Conservation (phyloP, 2,113 vertebrate species). For the Taurulus bubalis region DNA sequence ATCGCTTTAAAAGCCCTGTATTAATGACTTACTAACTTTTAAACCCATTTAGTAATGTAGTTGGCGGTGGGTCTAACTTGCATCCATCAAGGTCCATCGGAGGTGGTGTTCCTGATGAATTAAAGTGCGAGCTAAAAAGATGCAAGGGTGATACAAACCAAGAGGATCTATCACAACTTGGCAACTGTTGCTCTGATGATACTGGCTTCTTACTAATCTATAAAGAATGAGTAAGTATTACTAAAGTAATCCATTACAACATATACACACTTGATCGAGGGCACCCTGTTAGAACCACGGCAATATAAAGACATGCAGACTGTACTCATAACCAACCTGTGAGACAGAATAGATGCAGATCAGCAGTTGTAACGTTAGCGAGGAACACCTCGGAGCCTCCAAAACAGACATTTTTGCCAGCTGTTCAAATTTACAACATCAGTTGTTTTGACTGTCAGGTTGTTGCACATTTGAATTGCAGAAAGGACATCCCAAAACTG, state of each 20-base stretch:
- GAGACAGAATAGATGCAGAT: background rate
- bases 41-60: slow-evolving; percentile 9
- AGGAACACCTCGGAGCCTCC: background rate
- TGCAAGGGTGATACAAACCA: background rate
- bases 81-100: background rate
- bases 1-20: background rate
- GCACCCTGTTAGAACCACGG: background rate
- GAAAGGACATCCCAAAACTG: background rate
- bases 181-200: background rate
- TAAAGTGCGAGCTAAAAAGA: background rate
- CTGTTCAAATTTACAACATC: slow-evolving; percentile 8
- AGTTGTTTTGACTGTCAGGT: background rate
- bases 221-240: background rate
- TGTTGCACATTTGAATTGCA: slow-evolving; percentile 7
- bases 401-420: slow-evolving; percentile 7
- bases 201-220: background rate
- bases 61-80: background rate
- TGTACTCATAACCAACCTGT: background rate
- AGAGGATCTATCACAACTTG: background rate
- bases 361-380: background rate
- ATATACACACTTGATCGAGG: background rate
- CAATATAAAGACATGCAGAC: background rate
- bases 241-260: background rate
- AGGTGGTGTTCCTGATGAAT: background rate
- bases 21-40: slow-evolving; percentile 12